A percentile compares a stretch with the other conserved stretches of the same genome.
Conservation (phyloP, 2,888 invertebrate genomes). For the Drosophila engyochracea region DNA sequence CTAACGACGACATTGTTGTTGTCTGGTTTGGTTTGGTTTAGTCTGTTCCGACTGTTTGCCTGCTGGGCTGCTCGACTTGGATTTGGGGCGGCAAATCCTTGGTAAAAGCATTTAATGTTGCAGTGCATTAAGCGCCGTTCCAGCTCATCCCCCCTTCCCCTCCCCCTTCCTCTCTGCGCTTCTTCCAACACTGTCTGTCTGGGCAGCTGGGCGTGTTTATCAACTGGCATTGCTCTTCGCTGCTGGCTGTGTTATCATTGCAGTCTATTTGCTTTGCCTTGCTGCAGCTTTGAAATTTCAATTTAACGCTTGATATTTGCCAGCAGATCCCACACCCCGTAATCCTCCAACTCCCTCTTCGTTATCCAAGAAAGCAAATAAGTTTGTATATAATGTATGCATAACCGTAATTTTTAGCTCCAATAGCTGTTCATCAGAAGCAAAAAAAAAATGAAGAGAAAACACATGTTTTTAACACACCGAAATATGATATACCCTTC, state of each 20-base stretch:
- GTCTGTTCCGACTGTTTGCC: conserved; percentile 32
- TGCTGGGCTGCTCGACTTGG: conserved; percentile 52
- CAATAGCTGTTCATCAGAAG: conserved; percentile 76
- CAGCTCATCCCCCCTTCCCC: background rate
- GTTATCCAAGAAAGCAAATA: conserved; percentile 32
- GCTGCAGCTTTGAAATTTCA: conserved; percentile 73
- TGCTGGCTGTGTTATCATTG: conserved; percentile 60
- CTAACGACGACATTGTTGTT: conserved; percentile 64
- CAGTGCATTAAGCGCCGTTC: conserved; percentile 75
- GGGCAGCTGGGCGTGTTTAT: conserved; percentile 44
- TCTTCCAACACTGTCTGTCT: conserved; percentile 17
- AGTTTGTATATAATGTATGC: conserved; percentile 45
- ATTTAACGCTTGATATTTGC: conserved; percentile 77
- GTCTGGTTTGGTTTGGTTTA: conserved; percentile 20
- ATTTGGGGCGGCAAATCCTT: conserved; percentile 75
- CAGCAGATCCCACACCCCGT: conserved; percentile 7
- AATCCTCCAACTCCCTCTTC: background rate
- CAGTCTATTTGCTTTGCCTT: conserved; percentile 62
- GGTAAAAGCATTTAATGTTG: conserved; percentile 82
- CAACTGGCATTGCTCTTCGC: conserved; percentile 32
- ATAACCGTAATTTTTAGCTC: conserved; percentile 76
- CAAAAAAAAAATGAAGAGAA: background rate
- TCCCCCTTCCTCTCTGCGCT: background rate
- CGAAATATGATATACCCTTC: background rate
- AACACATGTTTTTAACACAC: background rate